Evolutionary conservation across 1,140 invertebrate genomes (phyloP).

Genomic region (Temnothorax curvispinosus): DNA sequence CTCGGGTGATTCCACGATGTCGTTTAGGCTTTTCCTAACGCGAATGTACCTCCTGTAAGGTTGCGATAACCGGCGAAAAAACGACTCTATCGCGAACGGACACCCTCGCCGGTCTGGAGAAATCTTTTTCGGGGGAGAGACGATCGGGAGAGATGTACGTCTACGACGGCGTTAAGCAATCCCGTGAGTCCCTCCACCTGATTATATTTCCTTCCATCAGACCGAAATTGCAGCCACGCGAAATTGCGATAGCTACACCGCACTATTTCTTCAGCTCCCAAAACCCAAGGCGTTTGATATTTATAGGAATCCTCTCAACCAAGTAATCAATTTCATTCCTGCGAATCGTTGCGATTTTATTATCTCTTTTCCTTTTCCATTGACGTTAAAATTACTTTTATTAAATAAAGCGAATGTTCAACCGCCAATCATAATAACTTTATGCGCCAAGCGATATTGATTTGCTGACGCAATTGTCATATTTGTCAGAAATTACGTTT

Average conservation of each 20-base stretch:
- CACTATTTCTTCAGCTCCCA: background rate
- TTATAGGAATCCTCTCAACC: background rate
- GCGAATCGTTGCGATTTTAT: background rate
- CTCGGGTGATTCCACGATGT: slow-evolving; percentile 9
- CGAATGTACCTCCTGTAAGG: background rate
- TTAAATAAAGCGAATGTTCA: background rate
- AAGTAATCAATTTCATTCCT: background rate
- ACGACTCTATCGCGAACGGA: slow-evolving; percentile 25
- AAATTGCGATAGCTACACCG: slow-evolving; percentile 1
- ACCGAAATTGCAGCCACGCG: slow-evolving; percentile 1
- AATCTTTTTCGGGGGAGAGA: slow-evolving; percentile 1
- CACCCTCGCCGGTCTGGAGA: background rate
- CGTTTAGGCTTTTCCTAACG: slow-evolving; percentile 4
- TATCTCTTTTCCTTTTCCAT: background rate
- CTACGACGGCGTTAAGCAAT: background rate
- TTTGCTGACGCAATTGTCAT: background rate
- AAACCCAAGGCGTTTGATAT: background rate
- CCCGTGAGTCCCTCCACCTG: background rate
- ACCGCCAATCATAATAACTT: background rate
- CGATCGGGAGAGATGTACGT: slow-evolving; percentile 1
- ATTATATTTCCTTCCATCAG: slow-evolving; percentile 31
- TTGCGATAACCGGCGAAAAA: background rate
- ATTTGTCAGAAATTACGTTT: background rate
- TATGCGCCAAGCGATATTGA: background rate
- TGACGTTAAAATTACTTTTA: background rate